Percentiles rank a stretch among this genome's conserved stretches.
These are phyloP conservation scores for Microcebus murinus DNA, from an alignment of 2,113 vertebrate species.

Conservation along the genomic window DNA sequence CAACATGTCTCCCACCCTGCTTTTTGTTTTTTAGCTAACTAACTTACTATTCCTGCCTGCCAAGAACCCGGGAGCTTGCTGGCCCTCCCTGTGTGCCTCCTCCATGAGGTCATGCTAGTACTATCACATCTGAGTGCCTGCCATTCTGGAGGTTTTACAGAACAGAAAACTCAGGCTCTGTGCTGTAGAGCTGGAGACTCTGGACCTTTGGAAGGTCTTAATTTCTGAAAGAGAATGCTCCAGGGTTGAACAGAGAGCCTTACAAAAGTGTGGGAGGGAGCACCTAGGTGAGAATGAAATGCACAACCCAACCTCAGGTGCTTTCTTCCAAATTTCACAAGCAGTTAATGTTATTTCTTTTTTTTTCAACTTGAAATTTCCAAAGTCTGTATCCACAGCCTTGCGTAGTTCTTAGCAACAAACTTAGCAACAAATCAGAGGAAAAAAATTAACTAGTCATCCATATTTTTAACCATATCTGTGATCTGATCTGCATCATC, in stretches of 20 bases:
- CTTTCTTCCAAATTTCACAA: background rate
- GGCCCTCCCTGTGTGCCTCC: background rate
- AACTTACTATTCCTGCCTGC: constrained; percentile 49
- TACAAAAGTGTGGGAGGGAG: background rate
- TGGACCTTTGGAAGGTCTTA: background rate
- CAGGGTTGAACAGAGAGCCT: background rate
- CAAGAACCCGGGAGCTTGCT: background rate
- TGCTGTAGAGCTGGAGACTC: background rate
- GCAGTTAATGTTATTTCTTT: too few relatives aligned
- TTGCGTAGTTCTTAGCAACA: constrained; percentile 45
- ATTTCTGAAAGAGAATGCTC: background rate
- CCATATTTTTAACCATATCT: constrained; percentile 9
- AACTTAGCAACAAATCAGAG: constrained; percentile 37
- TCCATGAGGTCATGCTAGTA: background rate
- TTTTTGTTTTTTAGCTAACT: background rate
- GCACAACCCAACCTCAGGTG: background rate
- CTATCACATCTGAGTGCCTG: background rate
- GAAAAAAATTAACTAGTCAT: background rate
- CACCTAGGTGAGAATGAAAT: background rate
- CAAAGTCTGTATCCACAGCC: background rate
- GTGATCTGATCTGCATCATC: background rate
- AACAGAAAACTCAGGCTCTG: background rate
- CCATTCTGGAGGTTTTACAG: background rate
- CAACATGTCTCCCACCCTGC: background rate
- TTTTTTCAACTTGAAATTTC: constrained; percentile 15